Conservation (phyloP, 35 echinoderm and acorn worm genomes). For the Apostichopus japonicus region DNA sequence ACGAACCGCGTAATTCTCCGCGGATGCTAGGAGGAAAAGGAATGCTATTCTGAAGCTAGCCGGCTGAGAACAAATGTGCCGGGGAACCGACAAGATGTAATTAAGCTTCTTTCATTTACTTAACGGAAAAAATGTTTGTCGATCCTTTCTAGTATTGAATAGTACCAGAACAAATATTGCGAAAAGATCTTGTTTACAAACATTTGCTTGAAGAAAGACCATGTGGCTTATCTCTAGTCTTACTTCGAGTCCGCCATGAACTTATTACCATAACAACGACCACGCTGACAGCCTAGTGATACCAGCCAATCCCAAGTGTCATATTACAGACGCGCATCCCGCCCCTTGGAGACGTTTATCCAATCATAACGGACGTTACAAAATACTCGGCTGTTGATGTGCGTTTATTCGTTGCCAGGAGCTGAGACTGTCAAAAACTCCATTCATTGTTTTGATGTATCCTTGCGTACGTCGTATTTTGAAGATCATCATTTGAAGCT, state of each 20-base stretch:
- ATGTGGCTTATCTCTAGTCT: background rate
- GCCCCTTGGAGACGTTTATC: constrained; percentile 43
- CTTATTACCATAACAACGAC: constrained; percentile 47
- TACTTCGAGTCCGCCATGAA: background rate
- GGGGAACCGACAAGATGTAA: constrained; percentile 6
- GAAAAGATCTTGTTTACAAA: constrained; percentile 18
- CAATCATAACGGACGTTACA: constrained; percentile 25
- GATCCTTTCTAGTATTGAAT: background rate
- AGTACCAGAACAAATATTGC: background rate
- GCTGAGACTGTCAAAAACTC: constrained; percentile 10
- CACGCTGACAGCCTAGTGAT: background rate
- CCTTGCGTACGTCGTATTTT: background rate
- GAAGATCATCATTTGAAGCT: constrained; percentile 29
- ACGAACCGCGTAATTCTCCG: background rate
- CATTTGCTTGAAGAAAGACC: background rate
- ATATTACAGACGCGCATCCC: constrained; percentile 48
- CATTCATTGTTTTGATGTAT: constrained; percentile 70
- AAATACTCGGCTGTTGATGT: constrained; percentile 52
- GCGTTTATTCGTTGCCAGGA: constrained; percentile 65
- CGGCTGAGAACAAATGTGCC: background rate
- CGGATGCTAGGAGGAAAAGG: constrained; percentile 21
- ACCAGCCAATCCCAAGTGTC: constrained; percentile 55
- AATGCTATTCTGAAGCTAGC: constrained; percentile 29
- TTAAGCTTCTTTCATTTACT: background rate
- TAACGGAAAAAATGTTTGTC: background rate